Evolutionary conservation across 2,888 invertebrate genomes (phyloP).

Genomic region (Nezara viridula): DNA sequence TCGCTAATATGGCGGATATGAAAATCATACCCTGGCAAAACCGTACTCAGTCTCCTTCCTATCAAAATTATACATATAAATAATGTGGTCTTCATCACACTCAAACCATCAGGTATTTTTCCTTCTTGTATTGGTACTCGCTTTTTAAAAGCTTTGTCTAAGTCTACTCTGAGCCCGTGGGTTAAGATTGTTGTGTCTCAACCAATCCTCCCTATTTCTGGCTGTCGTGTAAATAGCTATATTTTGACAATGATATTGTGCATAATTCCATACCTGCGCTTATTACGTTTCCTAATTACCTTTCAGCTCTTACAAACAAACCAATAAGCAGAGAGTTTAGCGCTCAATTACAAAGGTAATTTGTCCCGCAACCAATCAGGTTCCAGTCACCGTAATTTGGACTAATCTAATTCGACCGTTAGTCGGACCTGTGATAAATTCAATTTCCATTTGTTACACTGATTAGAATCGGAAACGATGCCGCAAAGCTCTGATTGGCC

Average conservation of each 20-base stretch:
- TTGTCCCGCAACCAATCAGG: background rate
- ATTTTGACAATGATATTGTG: background rate
- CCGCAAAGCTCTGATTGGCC: constrained; percentile 9
- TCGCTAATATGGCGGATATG: too few relatives aligned
- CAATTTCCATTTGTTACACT: constrained; percentile 18
- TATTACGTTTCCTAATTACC: background rate
- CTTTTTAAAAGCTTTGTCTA: too few relatives aligned
- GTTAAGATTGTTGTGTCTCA: too few relatives aligned
- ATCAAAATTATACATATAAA: too few relatives aligned
- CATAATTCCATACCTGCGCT: background rate
- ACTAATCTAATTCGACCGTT: background rate
- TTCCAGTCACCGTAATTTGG: background rate
- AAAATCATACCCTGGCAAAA: too few relatives aligned
- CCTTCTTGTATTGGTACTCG: too few relatives aligned
- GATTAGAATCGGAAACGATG: background rate
- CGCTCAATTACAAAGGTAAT: background rate
- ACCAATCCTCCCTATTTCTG: too few relatives aligned
- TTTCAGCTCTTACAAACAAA: background rate
- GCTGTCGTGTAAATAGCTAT: too few relatives aligned
- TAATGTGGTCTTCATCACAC: too few relatives aligned
- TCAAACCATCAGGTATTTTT: too few relatives aligned
- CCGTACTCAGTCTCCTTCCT: too few relatives aligned
- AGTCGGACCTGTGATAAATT: background rate
- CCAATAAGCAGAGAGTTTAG: background rate
- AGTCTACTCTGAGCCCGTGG: too few relatives aligned